A percentile compares a stretch with the other conserved stretches of the same genome.
Evolutionary conservation across 2,113 vertebrate species (phyloP).

Genomic region (Spheniscus mendiculus): DNA sequence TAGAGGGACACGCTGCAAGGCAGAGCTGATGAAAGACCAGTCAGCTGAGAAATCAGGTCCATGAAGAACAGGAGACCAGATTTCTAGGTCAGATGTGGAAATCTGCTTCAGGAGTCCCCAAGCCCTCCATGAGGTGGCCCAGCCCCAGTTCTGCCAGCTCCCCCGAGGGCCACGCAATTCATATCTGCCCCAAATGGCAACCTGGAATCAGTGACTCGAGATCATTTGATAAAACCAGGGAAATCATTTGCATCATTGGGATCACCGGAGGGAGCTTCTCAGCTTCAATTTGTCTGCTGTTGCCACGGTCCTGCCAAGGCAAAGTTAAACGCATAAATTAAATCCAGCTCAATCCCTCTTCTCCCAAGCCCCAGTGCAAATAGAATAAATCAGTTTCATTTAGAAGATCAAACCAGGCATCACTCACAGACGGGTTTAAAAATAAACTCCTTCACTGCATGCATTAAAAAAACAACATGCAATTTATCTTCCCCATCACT

Average conservation of each 20-base stretch:
- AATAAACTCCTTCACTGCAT: slow-evolving; percentile 7
- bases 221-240: background rate
- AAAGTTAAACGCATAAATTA: background rate
- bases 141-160: background rate
- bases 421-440: background rate
- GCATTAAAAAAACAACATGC: background rate
- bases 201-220: accelerated
- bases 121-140: background rate
- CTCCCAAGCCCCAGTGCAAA: background rate
- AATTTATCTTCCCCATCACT: background rate
- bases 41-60: background rate
- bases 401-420: slow-evolving; percentile 18
- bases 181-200: background rate
- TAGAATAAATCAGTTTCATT: slow-evolving; percentile 27
- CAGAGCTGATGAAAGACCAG: background rate
- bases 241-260: background rate
- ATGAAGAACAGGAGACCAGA: background rate
- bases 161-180: too few relatives aligned
- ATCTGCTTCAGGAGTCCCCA: background rate
- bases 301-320: background rate
- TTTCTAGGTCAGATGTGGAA: background rate
- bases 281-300: background rate
- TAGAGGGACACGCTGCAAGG: too few relatives aligned
- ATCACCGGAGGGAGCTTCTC: background rate
- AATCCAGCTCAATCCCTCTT: background rate